Conservation (phyloP, 2,888 invertebrate genomes). For the Pseudoips prasinana region DNA sequence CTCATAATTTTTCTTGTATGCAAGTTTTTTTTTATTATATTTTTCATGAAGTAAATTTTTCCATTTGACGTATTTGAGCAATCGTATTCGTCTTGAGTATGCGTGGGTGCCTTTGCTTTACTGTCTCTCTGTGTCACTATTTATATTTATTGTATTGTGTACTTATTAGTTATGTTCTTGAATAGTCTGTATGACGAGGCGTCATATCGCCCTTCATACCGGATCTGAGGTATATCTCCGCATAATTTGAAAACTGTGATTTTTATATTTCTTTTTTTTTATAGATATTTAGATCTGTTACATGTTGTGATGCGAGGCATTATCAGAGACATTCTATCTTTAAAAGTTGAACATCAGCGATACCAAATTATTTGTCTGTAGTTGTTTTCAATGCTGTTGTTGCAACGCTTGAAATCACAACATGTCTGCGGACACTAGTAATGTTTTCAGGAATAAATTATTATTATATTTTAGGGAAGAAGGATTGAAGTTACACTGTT, state of each 20-base stretch:
- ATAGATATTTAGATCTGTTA: constrained; percentile 76
- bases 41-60: constrained; percentile 17
- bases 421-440: constrained; percentile 62
- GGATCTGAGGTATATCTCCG: constrained; percentile 78
- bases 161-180: constrained; percentile 75
- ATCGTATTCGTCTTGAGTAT: constrained; percentile 59
- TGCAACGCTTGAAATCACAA: constrained; percentile 59
- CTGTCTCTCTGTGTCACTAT: constrained; percentile 75
- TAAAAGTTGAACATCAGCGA: constrained; percentile 44
- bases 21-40: constrained; percentile 19
- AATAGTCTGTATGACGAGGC: constrained; percentile 61
- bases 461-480: constrained; percentile 56
- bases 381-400: constrained; percentile 48
- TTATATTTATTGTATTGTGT: constrained; percentile 70
- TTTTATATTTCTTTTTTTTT: constrained; percentile 74
- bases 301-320: constrained; percentile 75
- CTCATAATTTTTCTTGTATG: constrained; percentile 17
- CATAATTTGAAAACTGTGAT: constrained; percentile 82
- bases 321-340: constrained; percentile 44
- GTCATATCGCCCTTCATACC: constrained; percentile 69
- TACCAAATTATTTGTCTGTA: constrained; percentile 45
- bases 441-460: constrained; percentile 59
- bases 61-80: constrained; percentile 43
- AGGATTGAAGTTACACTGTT: constrained; percentile 57
- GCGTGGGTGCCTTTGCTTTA: constrained; percentile 72